Evolutionary conservation across 2,888 invertebrate species (phyloP), one percentile per base, ranked within the genome.

Genomic region (Gasteruption jaculator): DNA sequence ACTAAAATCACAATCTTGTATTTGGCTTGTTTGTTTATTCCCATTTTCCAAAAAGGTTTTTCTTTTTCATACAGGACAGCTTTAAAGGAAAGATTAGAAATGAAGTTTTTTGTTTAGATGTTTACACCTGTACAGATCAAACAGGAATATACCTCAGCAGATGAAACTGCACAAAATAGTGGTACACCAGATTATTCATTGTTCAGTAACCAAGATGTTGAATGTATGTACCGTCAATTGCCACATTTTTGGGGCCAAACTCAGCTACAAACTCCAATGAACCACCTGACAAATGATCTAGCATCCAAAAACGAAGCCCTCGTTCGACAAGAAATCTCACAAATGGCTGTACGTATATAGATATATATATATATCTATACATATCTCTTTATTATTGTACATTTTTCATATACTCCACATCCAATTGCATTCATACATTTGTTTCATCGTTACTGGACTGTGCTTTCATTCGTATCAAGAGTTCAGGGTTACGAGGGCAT

Each of bases 91-190:
- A n/a, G n/a, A n/a, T n/a, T n/a, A n/a, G n/a, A n/a, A n/a, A n/a
- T n/a, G n/a, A n/a, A n/a, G n/a, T n/a, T n/a, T n/a, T n/a, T n/a
- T n/a, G n/a, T 25, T 20, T 50, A 69, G 69, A 69, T 70, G 69
- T 69, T 67, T 45, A 58, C 64, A 54, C 61, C 68, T 43, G 53
- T 68, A 45, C 67, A 66, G 49, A 66, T 70, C 54, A 70, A 70
- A 52, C 64, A 69, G 52, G 69, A 69, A 55, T 67, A 58, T 50
- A 56, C 60, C 47, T 57, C 52, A 45, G 53, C 59, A 47, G 69
- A 68, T 45, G 68, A 69, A 32, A 54, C 56, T 33, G 61, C 53
- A 49, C 57, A 58, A 46, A 58, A 49, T 52, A 53, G 50, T 47
- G 54, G 49, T 49, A 46, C 47, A 41, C 60, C 60, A 42, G 56